Evolutionary conservation across 1,140 invertebrate species (phyloP), one percentile per base, ranked within the genome.

Genomic region (Leptinotarsa undecemlineata): DNA sequence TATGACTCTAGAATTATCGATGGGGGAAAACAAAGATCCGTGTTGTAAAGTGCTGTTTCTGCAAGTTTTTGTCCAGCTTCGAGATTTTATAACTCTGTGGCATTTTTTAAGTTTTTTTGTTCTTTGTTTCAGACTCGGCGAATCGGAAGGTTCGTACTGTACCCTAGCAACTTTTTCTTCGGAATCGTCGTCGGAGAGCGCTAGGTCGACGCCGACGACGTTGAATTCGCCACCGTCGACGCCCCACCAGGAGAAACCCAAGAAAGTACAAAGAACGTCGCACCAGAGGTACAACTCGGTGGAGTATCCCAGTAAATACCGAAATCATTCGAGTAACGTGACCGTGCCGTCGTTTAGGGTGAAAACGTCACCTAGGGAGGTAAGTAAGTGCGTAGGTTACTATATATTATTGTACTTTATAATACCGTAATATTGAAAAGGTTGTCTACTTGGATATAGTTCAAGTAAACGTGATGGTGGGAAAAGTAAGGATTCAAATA

Each of bases 61-160:
- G 33, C 33, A 42, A 42, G 4, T 42, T 42, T 11, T 42, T 42
- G 1, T 42, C 33, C 33, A 42, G 8, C 33, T 42, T 11, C 33
- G 11, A 42, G 1, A 42, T 42, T 42, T 42, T 3, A 42, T 42
- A 42, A 42, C 8, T 33, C 4, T 42, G 33, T 42, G 2, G 33
- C 8, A 11, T 42, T 11, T 42, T 42, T 42, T 0, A 3, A 42
- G 8, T 42, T 42, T 42, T 42, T 42, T 42, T 33, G 26, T 33
- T 11, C 8, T 42, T 57, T 57, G 51, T 57, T 57, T 57, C 17
- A 84, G 83, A 78, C 81, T 84, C 51, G 83, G 83, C 82, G 83
- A 84, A 83, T 84, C 82, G 61, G 83, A 84, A 84, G 83, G 83
- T 82, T 84, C 83, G 82, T 84, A 85, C 77, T 85, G 83, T 81